Evolutionary conservation across 1,140 invertebrate species (phyloP), one percentile per base, ranked within the genome.

Genomic region (Copidosoma floridanum): DNA sequence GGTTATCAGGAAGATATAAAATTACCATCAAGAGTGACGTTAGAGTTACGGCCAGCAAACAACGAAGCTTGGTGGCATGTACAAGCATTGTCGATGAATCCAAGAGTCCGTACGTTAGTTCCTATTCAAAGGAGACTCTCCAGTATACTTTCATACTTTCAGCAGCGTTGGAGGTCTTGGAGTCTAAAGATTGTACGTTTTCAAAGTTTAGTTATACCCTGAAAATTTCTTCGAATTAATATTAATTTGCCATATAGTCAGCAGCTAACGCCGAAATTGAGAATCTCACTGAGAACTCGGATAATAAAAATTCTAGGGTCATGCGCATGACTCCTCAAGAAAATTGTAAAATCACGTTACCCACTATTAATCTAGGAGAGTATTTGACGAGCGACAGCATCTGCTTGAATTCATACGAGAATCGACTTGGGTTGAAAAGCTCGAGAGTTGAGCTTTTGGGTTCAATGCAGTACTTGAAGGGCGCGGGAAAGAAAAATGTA

Each of bases 21-120:
- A 69, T 75, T 97, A 44, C 95, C 94, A 16, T 82, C 87, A 35
- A 88, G 90, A 73, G 86, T 95, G 14, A 83, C 83, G 21, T 84
- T 97, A 27, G 85, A 90, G 76, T 76, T 97, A 35, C 81, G 84
- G 46, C 93, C 95, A 8, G 86, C 86, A 59, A 87, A 87, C 61
- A 90, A 90, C 74, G 80, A 83, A 64, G 88, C 92, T 18, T 97
- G 93, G 88, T 82, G 88, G 61, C 84, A 86, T 64, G 93, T 97
- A 11, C 94, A 97, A 74, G 83, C 84, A 6, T 74, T 92, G 37
- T 88, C 94, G 1, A 93, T 97, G 81, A 97, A 97, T 85, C 95
- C 95, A n/a, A 83, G 93, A 61, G 82, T 93, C 5, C 83, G 86
- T 26, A 83, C 88, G 26, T 81, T 85, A n/a, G 76, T 92, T 21